Percentiles rank a stretch among this genome's conserved stretches.
phyloP scores from a whole-genome alignment of 2,888 invertebrate genomes.

The Ptilodon capucinus region DNA sequence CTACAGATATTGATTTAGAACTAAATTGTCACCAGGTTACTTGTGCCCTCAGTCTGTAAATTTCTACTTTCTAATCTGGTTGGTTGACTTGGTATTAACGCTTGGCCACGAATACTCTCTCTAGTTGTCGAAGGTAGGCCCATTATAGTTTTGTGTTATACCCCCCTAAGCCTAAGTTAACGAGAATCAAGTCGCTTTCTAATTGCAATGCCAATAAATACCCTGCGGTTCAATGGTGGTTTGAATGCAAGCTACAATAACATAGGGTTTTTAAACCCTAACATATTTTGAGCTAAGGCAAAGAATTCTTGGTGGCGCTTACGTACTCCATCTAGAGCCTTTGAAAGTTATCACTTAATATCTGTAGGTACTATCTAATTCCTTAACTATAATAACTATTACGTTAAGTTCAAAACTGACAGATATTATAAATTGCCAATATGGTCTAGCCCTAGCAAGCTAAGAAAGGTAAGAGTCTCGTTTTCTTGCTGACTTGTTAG shows the following conservation, averaged over 20 bases:
- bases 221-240: background rate
- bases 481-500: too few relatives aligned
- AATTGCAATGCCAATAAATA: slow-evolving; percentile 53
- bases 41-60: slow-evolving; percentile 48
- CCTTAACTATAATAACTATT: slow-evolving; percentile 44
- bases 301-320: too few relatives aligned
- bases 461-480: too few relatives aligned
- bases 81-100: slow-evolving; percentile 55
- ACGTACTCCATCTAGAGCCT: too few relatives aligned
- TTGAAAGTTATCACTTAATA: too few relatives aligned
- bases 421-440: slow-evolving; percentile 61
- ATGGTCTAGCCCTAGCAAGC: slow-evolving; percentile 54
- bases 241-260: too few relatives aligned
- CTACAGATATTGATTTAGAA: slow-evolving; percentile 22
- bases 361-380: too few relatives aligned
- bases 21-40: slow-evolving; percentile 40
- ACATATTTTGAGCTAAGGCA: too few relatives aligned
- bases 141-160: slow-evolving; percentile 66
- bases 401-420: slow-evolving; percentile 58
- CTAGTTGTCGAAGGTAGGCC: slow-evolving; percentile 57
- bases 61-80: slow-evolving; percentile 76
- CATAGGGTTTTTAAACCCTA: too few relatives aligned
- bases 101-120: slow-evolving; percentile 64
- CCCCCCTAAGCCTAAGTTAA: slow-evolving; percentile 49
- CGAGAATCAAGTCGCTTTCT: slow-evolving; percentile 59